phyloP scores from a whole-genome alignment of 2,113 vertebrate genomes.

The Acanthisitta chloris region DNA sequence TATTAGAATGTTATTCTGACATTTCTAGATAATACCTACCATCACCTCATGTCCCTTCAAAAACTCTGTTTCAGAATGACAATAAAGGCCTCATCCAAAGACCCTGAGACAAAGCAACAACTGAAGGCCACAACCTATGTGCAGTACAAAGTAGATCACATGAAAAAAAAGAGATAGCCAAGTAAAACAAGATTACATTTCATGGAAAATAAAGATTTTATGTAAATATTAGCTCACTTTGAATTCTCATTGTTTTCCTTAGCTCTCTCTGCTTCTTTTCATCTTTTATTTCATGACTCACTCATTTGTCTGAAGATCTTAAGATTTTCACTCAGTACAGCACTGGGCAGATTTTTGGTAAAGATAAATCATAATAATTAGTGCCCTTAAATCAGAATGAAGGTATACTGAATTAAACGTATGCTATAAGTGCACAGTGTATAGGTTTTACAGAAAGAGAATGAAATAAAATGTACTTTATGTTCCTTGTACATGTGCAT shows the following conservation, averaged over 20 bases:
- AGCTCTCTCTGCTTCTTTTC: not conserved
- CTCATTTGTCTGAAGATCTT: not conserved
- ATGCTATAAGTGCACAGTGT: not conserved
- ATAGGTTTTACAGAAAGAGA: not conserved
- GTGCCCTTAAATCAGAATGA: not conserved
- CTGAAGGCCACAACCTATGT: accelerated
- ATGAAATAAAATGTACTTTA: not conserved
- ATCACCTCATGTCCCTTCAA: not conserved
- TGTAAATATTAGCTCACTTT: not conserved
- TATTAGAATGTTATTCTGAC: not conserved
- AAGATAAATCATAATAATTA: not conserved
- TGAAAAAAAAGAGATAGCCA: not conserved
- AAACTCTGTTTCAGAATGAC: not conserved
- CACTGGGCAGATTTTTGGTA: not conserved
- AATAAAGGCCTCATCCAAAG: not conserved
- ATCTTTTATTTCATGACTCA: not conserved
- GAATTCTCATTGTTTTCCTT: not conserved
- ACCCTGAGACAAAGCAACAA: not conserved
- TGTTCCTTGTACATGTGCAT: not conserved
- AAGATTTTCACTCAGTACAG: not conserved
- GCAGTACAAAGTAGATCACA: not conserved
- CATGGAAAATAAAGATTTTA: not conserved
- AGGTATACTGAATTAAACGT: not conserved
- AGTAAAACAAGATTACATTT: not conserved
- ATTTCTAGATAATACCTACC: not conserved